These are phyloP conservation scores for Bombycilla garrulus DNA, from an alignment of 2,113 vertebrate genomes.

Conservation along the genomic window DNA sequence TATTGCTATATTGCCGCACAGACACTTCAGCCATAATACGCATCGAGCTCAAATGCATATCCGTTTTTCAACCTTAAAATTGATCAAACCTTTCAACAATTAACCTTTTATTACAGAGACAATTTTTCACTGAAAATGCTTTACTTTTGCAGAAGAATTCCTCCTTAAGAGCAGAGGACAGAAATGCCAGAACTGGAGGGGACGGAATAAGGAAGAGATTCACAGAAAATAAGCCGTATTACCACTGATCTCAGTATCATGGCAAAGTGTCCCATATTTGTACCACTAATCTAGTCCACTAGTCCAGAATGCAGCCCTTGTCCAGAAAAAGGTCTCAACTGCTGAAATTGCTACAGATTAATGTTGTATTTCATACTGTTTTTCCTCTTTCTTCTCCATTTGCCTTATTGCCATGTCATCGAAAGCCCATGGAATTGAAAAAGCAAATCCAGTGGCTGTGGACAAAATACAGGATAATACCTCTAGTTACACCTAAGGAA, in stretches of 20 bases:
- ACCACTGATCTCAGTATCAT: not conserved
- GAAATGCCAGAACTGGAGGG: not conserved
- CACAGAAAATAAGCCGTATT: not conserved
- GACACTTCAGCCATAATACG: not conserved
- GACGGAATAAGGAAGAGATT: not conserved
- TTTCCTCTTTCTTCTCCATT: not conserved
- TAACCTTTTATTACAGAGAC: not conserved
- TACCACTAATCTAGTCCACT: not conserved
- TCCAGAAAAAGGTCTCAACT: not conserved
- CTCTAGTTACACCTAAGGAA: not conserved
- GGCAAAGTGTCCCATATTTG: not conserved
- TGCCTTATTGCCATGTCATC: not conserved
- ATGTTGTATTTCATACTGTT: not conserved
- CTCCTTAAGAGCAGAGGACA: not conserved
- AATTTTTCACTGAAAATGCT: not conserved
- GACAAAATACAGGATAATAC: not conserved
- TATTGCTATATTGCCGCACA: not conserved
- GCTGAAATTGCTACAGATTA: not conserved
- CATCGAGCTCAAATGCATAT: not conserved
- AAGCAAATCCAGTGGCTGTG: not conserved
- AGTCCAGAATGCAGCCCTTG: not conserved
- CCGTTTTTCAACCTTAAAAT: not conserved
- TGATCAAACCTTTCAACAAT: not conserved
- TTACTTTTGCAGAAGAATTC: not conserved
- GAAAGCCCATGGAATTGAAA: not conserved